These are phyloP conservation scores for Myiotriccus ornatus DNA, from an alignment of 2,797 vertebrate genomes.

Conservation along the genomic window DNA sequence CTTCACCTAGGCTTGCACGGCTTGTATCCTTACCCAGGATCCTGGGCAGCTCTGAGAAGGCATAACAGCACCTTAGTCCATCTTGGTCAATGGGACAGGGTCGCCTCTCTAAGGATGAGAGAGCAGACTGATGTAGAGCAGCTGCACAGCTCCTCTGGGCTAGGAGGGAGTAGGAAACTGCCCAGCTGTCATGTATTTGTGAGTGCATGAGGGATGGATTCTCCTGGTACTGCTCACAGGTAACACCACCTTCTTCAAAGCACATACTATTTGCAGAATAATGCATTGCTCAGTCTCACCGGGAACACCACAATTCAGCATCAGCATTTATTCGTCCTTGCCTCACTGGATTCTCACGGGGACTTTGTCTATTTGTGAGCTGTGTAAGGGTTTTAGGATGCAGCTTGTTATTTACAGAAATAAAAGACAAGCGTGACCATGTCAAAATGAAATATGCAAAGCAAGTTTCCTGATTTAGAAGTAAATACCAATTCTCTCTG, in stretches of 20 bases:
- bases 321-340: not conserved
- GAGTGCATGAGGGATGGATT: not conserved
- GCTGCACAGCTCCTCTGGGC: not conserved
- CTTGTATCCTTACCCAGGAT: not conserved
- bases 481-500: conserved; percentile 10
- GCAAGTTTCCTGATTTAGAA: conserved; percentile 4
- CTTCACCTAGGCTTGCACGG: not conserved
- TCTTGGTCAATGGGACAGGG: not conserved
- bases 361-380: not conserved
- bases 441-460: conserved; percentile 46
- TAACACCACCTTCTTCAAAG: not conserved
- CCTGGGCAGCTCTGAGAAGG: not conserved
- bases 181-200: not conserved
- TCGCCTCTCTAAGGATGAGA: not conserved
- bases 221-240: not conserved
- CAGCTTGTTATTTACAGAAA: not conserved
- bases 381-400: not conserved
- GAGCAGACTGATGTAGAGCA: not conserved
- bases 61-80: not conserved
- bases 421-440: not conserved
- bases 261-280: not conserved
- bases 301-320: not conserved
- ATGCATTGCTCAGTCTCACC: not conserved
- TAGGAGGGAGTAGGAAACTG: not conserved
- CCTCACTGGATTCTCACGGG: not conserved